phyloP scores from a whole-genome alignment of 2,797 vertebrate genomes.

The Amniataba percoides region DNA sequence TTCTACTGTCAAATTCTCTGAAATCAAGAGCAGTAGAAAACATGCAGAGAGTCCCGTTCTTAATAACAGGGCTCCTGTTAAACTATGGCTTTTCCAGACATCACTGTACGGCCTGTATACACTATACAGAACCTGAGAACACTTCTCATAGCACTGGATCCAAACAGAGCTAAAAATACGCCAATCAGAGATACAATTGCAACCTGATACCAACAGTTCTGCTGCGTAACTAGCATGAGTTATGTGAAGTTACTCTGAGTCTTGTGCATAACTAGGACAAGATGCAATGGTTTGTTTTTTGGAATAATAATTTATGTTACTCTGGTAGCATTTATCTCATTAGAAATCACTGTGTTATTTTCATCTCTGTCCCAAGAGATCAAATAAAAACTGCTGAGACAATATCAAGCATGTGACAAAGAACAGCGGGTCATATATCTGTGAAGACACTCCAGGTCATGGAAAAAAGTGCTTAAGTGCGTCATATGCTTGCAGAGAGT shows the following conservation, averaged over 20 bases:
- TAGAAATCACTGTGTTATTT: neutral
- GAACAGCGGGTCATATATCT: no score
- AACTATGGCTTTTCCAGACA: conserved; percentile 67
- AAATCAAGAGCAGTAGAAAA: conserved; percentile 43
- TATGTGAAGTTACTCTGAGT: neutral
- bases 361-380: neutral
- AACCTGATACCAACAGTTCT: conserved; percentile 33
- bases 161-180: conserved; percentile 66
- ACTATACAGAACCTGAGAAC: conserved; percentile 51
- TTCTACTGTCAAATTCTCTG: conserved; percentile 50
- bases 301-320: neutral
- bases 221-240: conserved; percentile 11
- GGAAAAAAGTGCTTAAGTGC: no score
- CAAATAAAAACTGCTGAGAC: neutral
- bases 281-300: neutral
- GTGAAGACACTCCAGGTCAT: no score
- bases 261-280: conserved; percentile 4
- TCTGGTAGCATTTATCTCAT: neutral
- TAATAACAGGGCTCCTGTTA: conserved; percentile 54
- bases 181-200: conserved; percentile 31
- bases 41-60: conserved; percentile 39
- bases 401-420: neutral
- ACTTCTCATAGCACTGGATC: conserved; percentile 52
- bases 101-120: conserved; percentile 17
- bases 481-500: neutral